Base-by-base conservation (phyloP, 1,140 invertebrate species). In the Tyrophagus putrescentiae region DNA sequence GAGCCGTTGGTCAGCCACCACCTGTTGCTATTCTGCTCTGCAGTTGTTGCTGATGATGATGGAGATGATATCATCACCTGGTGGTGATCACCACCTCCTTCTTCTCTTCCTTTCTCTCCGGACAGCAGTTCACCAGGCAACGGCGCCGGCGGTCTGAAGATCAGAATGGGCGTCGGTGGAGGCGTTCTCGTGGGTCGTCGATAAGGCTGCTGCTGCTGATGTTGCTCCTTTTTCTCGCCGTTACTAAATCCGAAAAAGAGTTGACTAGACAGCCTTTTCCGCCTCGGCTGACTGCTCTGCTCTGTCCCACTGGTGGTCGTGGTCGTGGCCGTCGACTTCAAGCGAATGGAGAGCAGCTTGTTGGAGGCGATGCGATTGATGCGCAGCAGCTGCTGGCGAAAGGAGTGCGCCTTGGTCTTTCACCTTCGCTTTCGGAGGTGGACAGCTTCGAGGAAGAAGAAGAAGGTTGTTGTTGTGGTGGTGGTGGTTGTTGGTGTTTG, bases 121-220 rank as follows among this genome's bases (percentile, higher is more conserved):
- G 32, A 21, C 21, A 13, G 9, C 4, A 1, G 7, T 57, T 57
- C 56, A 9, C 23, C 5, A 2, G 57, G 57, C 25, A 59, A 44
- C 18, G 57, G 57, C 11, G 57, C 57, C 1, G 57, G 9, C 3
- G 57, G 57, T 59, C 57, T 3, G n/a, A 59, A 59, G 1, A 6
- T 4, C 9, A 48, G n/a, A 28, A 44, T 16, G 6, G 57, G 57
- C 25, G 57, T 41, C 16, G 25, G 41, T 2, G 57, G 57, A 21
- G 57, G 57, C 2, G 11, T n/a, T 45, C 57, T 25, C n/a, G 57
- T 59, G 9, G 57, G 57, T 25, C 41, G n/a, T 50, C 16, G 13
- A 33, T n/a, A n/a, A n/a, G 56, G 56, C 33, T 27, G 44, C 11
- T 28, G 25, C 3, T 48, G 44, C 6, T n/a, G 7, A n/a, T 48